Conservation (phyloP, 2,113 vertebrate genomes). For the Terrapene triunguis region DNA sequence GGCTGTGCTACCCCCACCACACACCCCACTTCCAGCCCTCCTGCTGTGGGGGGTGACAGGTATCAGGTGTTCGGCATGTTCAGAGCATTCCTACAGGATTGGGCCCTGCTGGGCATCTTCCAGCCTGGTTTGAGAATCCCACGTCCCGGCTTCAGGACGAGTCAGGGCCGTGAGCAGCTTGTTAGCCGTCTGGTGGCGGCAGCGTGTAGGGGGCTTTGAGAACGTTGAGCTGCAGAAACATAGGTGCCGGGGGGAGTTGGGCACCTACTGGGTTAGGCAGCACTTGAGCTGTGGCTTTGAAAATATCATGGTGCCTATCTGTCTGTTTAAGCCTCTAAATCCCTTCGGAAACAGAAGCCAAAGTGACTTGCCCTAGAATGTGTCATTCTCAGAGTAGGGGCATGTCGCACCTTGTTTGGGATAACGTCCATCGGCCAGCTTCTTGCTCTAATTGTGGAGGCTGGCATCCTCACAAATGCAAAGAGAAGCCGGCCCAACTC, state of each 20-base stretch:
- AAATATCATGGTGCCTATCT: too few relatives aligned
- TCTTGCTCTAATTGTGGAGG: not conserved
- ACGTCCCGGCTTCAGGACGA: not conserved
- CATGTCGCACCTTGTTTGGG: not conserved
- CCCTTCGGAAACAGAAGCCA: not conserved
- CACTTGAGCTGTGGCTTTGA: too few relatives aligned
- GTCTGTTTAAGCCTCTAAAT: not conserved
- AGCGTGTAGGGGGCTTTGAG: not conserved
- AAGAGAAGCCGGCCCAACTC: not conserved
- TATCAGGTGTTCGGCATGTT: not conserved
- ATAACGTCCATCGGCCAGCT: not conserved
- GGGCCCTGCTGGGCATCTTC: not conserved
- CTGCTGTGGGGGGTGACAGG: not conserved
- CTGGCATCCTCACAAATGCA: not conserved
- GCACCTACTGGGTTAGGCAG: too few relatives aligned
- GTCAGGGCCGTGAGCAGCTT: not conserved
- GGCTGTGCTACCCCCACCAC: too few relatives aligned
- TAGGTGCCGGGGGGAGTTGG: too few relatives aligned
- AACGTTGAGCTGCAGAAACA: too few relatives aligned
- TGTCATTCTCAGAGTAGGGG: not conserved
- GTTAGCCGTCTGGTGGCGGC: not conserved
- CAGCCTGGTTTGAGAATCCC: not conserved
- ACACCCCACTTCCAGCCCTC: not conserved
- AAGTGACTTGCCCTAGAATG: not conserved
- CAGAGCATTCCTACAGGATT: not conserved